Conservation (phyloP, 2,888 invertebrate genomes). For the Pachymerium ferrugineum region DNA sequence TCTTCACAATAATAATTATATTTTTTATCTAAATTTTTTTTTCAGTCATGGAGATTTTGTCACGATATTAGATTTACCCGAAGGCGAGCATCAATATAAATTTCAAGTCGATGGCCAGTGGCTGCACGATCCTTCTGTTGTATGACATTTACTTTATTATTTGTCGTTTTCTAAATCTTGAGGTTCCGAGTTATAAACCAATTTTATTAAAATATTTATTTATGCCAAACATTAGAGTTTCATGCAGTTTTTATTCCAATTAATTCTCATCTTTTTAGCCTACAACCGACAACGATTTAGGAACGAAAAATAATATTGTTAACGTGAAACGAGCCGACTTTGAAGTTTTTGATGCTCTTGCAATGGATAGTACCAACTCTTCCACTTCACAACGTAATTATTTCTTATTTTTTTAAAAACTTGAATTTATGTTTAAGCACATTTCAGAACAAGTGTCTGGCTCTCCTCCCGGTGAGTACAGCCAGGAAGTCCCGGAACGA, state of each 20-base stretch:
- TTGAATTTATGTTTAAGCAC: no score
- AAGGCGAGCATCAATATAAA: conserved; percentile 96
- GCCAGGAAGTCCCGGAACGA: conserved; percentile 77
- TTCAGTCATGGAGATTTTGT: conserved; percentile 88
- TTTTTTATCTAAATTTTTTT: conserved; percentile 23
- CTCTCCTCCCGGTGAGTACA: conserved; percentile 51
- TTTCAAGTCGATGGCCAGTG: conserved; percentile 90
- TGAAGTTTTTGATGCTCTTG: conserved; percentile 96
- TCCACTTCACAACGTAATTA: no score
- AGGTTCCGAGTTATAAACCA: no score
- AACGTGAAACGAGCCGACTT: conserved; percentile 91
- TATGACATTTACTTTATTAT: no score
- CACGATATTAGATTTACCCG: conserved; percentile 84
- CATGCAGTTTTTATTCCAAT: neutral
- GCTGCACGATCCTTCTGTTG: conserved; percentile 75
- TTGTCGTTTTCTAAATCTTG: no score
- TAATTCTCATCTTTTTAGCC: conserved; percentile 55
- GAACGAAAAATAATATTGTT: conserved; percentile 86
- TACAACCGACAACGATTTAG: conserved; percentile 79
- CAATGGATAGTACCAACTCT: conserved; percentile 78
- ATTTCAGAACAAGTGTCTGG: conserved; percentile 40
- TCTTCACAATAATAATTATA: no score
- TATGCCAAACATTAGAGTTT: no score
- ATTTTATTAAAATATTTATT: no score
- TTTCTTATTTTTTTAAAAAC: no score